Conservation (phyloP, 2,888 invertebrate species). For the Ditula angustiorana region DNA sequence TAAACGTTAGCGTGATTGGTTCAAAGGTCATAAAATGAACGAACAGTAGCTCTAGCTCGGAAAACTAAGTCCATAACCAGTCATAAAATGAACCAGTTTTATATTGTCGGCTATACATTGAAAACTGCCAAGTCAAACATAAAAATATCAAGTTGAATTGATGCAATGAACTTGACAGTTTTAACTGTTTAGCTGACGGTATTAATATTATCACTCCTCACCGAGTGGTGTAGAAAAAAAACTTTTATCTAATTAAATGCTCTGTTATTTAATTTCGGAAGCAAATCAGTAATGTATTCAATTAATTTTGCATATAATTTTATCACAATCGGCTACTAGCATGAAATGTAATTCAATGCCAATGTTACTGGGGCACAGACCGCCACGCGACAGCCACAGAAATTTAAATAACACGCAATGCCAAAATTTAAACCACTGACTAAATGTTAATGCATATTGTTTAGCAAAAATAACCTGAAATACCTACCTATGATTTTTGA, state of each 20-base stretch:
- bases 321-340: not conserved
- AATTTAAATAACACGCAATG: not conserved
- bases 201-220: not conserved
- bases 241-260: too few species aligned
- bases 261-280: not conserved
- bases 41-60: too few species aligned
- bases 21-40: too few species aligned
- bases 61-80: too few species aligned
- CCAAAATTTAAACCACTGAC: not conserved
- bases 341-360: not conserved
- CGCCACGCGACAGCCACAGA: not conserved
- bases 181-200: too few species aligned
- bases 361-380: not conserved
- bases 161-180: too few species aligned
- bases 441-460: conserved; percentile 2
- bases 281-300: not conserved
- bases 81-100: too few species aligned
- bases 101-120: too few species aligned
- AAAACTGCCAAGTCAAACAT: too few species aligned
- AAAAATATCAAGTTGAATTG: too few species aligned
- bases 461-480: not conserved
- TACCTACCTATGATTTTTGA: too few species aligned
- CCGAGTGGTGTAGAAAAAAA: not conserved
- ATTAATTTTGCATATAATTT: not conserved
- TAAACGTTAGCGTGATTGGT: conserved; percentile 18